phyloP scores from a whole-genome alignment of 2,888 invertebrate genomes.

The Drosophila pseudotakahashii region DNA sequence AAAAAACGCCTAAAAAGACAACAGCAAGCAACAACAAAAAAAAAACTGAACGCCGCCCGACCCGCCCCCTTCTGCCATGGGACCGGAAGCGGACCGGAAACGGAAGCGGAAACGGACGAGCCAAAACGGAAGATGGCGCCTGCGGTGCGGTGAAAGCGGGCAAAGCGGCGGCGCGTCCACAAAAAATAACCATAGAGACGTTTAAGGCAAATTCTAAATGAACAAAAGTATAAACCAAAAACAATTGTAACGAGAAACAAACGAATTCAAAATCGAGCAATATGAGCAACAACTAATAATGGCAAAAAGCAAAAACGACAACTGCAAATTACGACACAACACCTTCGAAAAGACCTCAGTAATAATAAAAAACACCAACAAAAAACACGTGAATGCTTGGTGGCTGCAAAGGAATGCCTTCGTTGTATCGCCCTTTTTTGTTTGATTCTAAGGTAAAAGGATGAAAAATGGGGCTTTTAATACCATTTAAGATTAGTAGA shows the following conservation, averaged over 20 bases:
- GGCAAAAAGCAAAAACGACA: conserved; percentile 67
- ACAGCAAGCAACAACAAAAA: conserved; percentile 5
- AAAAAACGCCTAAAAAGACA: conserved; percentile 4
- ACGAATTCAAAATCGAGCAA: conserved; percentile 66
- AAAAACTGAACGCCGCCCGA: conserved; percentile 22
- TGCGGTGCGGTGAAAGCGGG: conserved; percentile 22
- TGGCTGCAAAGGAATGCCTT: conserved; percentile 73
- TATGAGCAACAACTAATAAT: conserved; percentile 74
- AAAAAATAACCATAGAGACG: conserved; percentile 81
- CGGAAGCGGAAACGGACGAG: conserved; percentile 10
- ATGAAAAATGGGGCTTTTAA: too few relatives aligned
- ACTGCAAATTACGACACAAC: conserved; percentile 78
- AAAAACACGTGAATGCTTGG: conserved; percentile 63
- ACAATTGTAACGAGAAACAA: conserved; percentile 69
- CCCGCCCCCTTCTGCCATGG: conserved; percentile 9
- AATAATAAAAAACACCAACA: conserved; percentile 47
- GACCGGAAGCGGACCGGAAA: conserved; percentile 17
- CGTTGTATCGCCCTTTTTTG: conserved; percentile 77
- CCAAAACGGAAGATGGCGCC: conserved; percentile 8
- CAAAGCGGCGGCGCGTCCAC: conserved; percentile 57
- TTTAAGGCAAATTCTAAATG: conserved; percentile 81
- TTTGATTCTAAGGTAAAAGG: neutral
- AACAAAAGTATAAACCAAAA: conserved; percentile 69
- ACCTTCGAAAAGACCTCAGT: conserved; percentile 80
- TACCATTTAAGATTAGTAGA: too few relatives aligned